Evolutionary conservation across 2,113 vertebrate species (phyloP).

Genomic region (Entomyzon cyanotis): DNA sequence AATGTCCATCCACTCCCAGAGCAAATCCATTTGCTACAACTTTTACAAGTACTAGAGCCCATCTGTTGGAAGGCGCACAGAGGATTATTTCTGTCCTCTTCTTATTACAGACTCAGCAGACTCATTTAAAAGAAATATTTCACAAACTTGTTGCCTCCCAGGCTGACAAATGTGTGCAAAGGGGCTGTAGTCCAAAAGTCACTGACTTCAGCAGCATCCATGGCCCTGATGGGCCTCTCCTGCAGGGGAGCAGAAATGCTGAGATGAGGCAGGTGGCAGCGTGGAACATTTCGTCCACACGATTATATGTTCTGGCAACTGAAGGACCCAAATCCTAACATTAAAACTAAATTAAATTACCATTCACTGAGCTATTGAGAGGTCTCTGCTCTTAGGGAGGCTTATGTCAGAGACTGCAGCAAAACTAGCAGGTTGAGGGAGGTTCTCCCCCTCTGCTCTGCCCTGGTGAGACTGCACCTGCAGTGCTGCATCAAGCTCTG

Average conservation of each 20-base stretch:
- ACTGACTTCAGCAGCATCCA: neutral
- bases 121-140: neutral
- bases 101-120: constrained; percentile 8
- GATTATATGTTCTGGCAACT: neutral
- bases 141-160: neutral
- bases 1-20: neutral
- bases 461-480: neutral
- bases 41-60: neutral
- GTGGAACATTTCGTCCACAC: neutral
- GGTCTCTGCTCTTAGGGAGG: neutral
- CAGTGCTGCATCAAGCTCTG: neutral
- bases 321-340: neutral
- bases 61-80: neutral
- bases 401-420: neutral
- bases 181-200: neutral
- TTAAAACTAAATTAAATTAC: neutral
- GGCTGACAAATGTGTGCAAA: neutral
- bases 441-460: neutral
- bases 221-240: neutral
- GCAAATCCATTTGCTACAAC: constrained; percentile 14
- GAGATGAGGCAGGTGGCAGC: neutral
- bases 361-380: neutral
- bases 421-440: neutral
- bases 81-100: constrained; percentile 34
- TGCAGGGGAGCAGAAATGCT: neutral